A percentile compares a stretch with the other conserved stretches of the same genome.
phyloP scores from a whole-genome alignment of 2,113 vertebrate genomes.

The Cyphomyrus plagiostoma region DNA sequence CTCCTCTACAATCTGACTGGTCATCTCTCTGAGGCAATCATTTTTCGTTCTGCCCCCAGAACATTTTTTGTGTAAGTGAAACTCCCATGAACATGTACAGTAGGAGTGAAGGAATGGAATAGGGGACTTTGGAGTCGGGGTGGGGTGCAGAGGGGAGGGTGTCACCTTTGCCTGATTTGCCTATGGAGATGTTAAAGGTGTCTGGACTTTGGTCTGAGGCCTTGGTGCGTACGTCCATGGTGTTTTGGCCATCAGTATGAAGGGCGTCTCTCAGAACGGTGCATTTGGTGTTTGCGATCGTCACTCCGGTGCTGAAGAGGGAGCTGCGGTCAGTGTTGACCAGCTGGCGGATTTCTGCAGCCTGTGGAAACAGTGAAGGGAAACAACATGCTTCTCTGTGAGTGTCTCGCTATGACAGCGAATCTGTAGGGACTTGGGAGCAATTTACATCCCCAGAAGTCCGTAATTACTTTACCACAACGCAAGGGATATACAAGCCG shows the following conservation, averaged over 20 bases:
- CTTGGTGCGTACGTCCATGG: conserved; percentile 44
- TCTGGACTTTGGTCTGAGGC: neutral
- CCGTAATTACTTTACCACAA: neutral
- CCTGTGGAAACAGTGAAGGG: neutral
- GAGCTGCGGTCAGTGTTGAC: neutral
- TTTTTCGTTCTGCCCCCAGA: neutral
- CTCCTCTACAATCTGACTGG: too few species aligned
- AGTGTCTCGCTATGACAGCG: neutral
- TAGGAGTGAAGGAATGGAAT: neutral
- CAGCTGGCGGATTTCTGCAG: conserved; percentile 14
- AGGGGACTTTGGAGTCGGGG: neutral
- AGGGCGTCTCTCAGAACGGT: conserved; percentile 17
- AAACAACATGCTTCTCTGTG: neutral
- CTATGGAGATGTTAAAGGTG: conserved; percentile 33
- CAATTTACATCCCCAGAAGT: neutral
- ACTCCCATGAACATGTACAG: neutral
- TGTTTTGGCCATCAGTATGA: neutral
- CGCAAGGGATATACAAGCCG: neutral
- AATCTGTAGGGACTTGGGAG: neutral
- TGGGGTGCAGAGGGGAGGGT: neutral
- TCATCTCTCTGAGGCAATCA: neutral
- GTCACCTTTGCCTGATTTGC: conserved; percentile 23
- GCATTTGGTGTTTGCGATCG: neutral
- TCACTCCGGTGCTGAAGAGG: conserved; percentile 21
- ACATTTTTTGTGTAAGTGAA: neutral